phyloP scores from a whole-genome alignment of 2,797 vertebrate genomes.

The Pipistrellus pygmaeus region DNA sequence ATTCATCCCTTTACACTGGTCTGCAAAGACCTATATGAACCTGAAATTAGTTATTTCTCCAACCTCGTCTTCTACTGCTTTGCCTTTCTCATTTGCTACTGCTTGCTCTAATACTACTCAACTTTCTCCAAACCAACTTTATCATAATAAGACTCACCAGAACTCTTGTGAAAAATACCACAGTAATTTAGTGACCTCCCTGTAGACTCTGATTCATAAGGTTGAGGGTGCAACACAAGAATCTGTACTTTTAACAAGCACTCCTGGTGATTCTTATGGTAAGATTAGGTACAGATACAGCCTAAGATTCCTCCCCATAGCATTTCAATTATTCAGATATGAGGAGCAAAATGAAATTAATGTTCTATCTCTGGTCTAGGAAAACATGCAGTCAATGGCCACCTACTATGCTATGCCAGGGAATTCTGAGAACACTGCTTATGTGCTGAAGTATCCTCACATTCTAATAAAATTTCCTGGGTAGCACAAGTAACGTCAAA shows the following conservation, averaged over 20 bases:
- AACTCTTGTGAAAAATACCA: neutral
- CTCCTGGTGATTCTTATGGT: neutral
- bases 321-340: constrained; percentile 24
- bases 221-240: neutral
- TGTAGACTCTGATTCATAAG: neutral
- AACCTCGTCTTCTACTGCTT: neutral
- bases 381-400: neutral
- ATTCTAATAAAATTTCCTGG: neutral
- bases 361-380: constrained; percentile 26
- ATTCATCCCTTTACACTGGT: neutral
- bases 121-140: neutral
- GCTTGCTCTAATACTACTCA: neutral
- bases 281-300: neutral
- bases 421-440: neutral
- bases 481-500: neutral
- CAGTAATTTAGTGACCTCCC: neutral
- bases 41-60: neutral
- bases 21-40: neutral
- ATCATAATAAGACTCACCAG: neutral
- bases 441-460: neutral
- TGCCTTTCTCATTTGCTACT: constrained; percentile 4
- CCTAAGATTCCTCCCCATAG: neutral
- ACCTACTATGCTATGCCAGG: neutral
- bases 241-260: neutral
- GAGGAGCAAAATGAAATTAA: constrained; percentile 45